Evolutionary conservation across 2,797 vertebrate species (phyloP), one percentile per base, ranked within the genome.

Genomic region (Craterocephalus amniculus): DNA sequence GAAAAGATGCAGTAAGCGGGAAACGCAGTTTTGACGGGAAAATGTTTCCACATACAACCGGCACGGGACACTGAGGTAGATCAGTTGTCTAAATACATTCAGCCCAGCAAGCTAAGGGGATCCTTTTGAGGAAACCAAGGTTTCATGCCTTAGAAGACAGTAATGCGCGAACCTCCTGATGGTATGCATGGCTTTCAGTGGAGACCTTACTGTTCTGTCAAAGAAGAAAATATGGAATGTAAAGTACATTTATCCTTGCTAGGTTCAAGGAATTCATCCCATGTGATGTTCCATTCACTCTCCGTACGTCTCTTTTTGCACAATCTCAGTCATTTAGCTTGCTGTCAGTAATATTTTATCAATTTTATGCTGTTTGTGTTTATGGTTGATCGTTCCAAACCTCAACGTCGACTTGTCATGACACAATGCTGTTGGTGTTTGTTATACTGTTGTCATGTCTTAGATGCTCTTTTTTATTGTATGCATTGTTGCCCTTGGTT

Each of bases 1-100:
- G 81, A 38, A 51, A 92, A 92, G 69, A 76, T 67, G 63, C 78
- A 92, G 78, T 92, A 83, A 89, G 34, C 32, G 67, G 43, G 31
- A 27, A 58, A 58, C 24, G 57, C 12, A 0, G 24, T 58, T 63
- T 54, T 16, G 49, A 60, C 51, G 27, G 63, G 64, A 36, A 36
- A 27, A 2, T 16, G 56, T 78, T 77, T 71, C 65, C 54, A 59
- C 36, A 29, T 36, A 38, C 49, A 63, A 34, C 71, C 70, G 71
- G 67, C 45, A 60, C n/a, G 9, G 49, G 57, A 76, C 52, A 40
- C 75, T 70, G 67, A 68, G 55, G 68, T 52, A 35, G 67, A 60
- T 67, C 67, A 27, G 64, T 70, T 35, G 67, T 80, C 61, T 70
- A 45, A 24, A 59, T 59, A 34, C 57, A 68, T 82, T 85, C 59